Conservation (phyloP, 2,797 vertebrate species). For the Acrossocheilus wenchowensis region DNA sequence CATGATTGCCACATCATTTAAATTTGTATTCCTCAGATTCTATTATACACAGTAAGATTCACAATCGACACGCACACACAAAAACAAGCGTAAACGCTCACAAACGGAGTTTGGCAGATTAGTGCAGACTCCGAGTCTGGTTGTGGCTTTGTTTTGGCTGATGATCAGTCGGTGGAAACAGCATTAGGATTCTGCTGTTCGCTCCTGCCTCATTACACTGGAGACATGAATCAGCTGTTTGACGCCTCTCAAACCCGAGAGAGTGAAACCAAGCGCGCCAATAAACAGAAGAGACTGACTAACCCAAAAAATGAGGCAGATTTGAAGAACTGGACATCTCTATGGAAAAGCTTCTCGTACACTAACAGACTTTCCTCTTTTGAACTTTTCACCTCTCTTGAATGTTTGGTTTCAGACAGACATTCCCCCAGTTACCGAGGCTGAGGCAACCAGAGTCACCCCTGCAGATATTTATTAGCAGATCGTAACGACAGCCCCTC, state of each 20-base stretch:
- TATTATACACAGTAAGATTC: background rate
- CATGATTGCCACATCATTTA: background rate
- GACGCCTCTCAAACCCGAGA: constrained; percentile 55
- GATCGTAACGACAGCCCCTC: constrained; percentile 63
- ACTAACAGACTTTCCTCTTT: constrained; percentile 25
- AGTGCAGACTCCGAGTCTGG: constrained; percentile 55
- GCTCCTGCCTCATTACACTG: constrained; percentile 58
- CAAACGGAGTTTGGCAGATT: constrained; percentile 21
- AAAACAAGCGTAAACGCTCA: background rate
- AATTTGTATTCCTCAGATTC: constrained; percentile 10
- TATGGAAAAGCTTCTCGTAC: constrained; percentile 30
- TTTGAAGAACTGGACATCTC: constrained; percentile 24
- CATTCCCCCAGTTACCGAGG: constrained; percentile 78
- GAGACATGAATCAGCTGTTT: constrained; percentile 74
- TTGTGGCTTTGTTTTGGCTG: constrained; percentile 60
- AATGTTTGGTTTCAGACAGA: constrained; percentile 71
- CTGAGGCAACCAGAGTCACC: constrained; percentile 74
- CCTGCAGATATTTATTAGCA: constrained; percentile 70
- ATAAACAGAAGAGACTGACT: constrained; percentile 10
- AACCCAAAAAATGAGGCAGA: constrained; percentile 35
- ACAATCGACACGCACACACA: background rate
- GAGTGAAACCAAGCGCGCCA: background rate
- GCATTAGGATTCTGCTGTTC: constrained; percentile 68
- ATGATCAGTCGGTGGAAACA: constrained; percentile 57
- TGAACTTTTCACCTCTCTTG: constrained; percentile 39